Evolutionary conservation across 2,113 vertebrate species (phyloP).

Genomic region (Tetraodon nigroviridis): DNA sequence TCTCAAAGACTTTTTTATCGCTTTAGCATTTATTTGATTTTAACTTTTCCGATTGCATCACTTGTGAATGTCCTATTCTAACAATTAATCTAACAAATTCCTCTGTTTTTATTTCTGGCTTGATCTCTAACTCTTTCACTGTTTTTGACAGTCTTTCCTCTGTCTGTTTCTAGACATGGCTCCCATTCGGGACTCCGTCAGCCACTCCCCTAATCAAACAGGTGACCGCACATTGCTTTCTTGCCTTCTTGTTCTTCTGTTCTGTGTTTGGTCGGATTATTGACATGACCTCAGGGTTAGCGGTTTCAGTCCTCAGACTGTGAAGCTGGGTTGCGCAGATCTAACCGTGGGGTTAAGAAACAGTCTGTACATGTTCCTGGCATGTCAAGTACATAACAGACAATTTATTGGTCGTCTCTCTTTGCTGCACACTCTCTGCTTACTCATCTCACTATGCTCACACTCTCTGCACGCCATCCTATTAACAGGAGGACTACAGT

Average conservation of each 20-base stretch:
- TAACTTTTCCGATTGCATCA: slow-evolving; percentile 8
- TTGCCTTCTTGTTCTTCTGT: slow-evolving; percentile 16
- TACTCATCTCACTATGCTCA: too few relatives aligned
- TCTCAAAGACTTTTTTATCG: slow-evolving; percentile 12
- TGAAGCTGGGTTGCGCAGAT: too few relatives aligned
- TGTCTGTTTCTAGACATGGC: slow-evolving; percentile 84
- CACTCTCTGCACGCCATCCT: too few relatives aligned
- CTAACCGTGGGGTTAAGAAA: too few relatives aligned
- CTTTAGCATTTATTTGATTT: slow-evolving; percentile 3
- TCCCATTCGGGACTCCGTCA: slow-evolving; percentile 96
- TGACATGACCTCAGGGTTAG: too few relatives aligned
- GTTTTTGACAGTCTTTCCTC: slow-evolving; percentile 61
- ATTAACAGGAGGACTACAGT: too few relatives aligned
- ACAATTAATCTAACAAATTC: too few relatives aligned
- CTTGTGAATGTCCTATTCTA: neutral
- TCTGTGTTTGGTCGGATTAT: neutral
- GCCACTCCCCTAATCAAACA: slow-evolving; percentile 96
- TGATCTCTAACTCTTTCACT: slow-evolving; percentile 16
- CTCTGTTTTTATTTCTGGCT: slow-evolving; percentile 17
- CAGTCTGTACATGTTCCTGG: too few relatives aligned
- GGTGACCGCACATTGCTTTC: slow-evolving; percentile 74
- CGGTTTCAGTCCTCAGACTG: too few relatives aligned
- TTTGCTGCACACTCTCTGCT: too few relatives aligned
- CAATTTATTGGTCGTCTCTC: too few relatives aligned
- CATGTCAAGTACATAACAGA: too few relatives aligned